Base-by-base conservation (phyloP, 2,888 invertebrate species). In the Spodoptera picta region DNA sequence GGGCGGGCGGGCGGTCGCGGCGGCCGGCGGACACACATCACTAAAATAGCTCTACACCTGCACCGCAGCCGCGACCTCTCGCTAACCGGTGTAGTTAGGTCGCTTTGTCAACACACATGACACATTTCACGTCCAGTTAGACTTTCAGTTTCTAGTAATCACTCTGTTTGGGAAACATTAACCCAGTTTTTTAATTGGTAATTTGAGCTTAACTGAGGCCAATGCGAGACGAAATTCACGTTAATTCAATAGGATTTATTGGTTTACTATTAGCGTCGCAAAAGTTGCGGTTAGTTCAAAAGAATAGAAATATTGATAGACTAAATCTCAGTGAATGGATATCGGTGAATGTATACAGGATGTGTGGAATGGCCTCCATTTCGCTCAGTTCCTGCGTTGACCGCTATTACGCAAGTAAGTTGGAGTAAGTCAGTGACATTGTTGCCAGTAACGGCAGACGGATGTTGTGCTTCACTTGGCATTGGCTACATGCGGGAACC, bases 41-140 rank as follows among this genome's bases (percentile, higher is more conserved):
- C 92, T 85, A 87, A 94, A 94, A 94, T 94, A 94, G 91, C 89
- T 81, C 84, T 89, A 88, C 92, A 94, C 95, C 94, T 93, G 94
- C 91, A 90, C 82, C 87, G 87, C 86, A 84, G 85, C 88, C 87
- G 86, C 87, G 86, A 90, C 90, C 90, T 88, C 83, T 82, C 83
- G 83, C 83, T 86, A 88, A 88, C 90, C 80, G 80, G 69, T 83
- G 81, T 80, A 85, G 77, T 86, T 86, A 74, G 85, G 83, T 73
- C 83, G 87, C 83, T 89, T 89, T 90, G 89, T 90, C 90, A 87
- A 90, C 89, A 87, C 79, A 80, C 80, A 83, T 89, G 88, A 87
- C 86, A 73, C 60, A 75, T 65, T 75, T 62, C 31, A 51, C 49
- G 50, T 51, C 65, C 60, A 64, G 60, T 63, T 57, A 69, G 57